Conservation (phyloP, 1,140 invertebrate species). For the Proales similis region DNA sequence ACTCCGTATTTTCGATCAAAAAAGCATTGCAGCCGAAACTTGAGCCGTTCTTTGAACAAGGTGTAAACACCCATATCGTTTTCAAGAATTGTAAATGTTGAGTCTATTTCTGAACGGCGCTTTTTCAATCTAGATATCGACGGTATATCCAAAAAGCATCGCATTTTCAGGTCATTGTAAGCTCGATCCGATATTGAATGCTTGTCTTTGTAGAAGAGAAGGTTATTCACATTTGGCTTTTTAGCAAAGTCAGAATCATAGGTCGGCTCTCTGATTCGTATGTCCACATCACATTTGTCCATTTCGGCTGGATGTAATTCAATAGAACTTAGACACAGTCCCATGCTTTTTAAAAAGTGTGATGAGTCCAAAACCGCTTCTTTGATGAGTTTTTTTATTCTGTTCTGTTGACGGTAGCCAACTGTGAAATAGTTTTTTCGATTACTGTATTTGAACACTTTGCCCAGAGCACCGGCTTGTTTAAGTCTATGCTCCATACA, state of each 20-base stretch:
- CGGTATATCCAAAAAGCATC: constrained; percentile 12
- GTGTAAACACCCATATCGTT: constrained; percentile 34
- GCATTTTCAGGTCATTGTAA: constrained; percentile 21
- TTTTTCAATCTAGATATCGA: constrained; percentile 16
- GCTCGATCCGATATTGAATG: constrained; percentile 27
- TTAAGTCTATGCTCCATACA: too few species aligned
- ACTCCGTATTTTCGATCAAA: neutral
- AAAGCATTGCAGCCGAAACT: neutral
- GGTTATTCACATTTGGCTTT: constrained; percentile 28
- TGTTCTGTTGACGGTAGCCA: neutral
- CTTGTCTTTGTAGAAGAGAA: constrained; percentile 29
- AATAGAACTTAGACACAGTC: constrained; percentile 1
- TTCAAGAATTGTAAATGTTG: constrained; percentile 13
- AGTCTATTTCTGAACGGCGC: constrained; percentile 8
- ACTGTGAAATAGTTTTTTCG: constrained; percentile 25
- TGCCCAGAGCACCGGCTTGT: too few species aligned
- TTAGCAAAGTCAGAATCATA: neutral
- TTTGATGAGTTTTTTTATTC: constrained; percentile 7
- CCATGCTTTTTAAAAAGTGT: constrained; percentile 4
- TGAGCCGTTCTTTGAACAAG: neutral
- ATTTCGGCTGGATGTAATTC: constrained; percentile 23
- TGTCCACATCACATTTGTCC: constrained; percentile 21
- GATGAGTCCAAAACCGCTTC: neutral
- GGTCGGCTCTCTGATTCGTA: constrained; percentile 16
- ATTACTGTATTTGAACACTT: constrained; percentile 1